A percentile compares a stretch with the other conserved stretches of the same genome.
These are phyloP conservation scores for Campopleginae sp. DNA, from an alignment of 2,888 invertebrate species.

Conservation along the genomic window DNA sequence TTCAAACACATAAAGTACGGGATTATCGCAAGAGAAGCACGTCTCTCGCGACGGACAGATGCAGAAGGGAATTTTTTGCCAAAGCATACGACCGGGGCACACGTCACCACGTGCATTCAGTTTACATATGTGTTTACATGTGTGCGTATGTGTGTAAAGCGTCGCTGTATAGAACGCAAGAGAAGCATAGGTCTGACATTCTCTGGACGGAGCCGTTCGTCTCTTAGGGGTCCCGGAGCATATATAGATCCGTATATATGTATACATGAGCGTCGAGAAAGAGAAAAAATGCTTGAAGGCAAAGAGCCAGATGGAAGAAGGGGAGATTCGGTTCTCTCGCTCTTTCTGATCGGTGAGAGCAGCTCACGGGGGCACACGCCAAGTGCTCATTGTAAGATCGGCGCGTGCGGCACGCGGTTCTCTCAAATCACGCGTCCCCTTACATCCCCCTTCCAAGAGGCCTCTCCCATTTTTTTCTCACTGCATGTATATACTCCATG, in stretches of 20 bases:
- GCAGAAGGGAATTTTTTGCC: conserved; percentile 61
- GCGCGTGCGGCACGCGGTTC: conserved; percentile 83
- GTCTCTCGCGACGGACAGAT: conserved; percentile 63
- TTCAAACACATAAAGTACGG: conserved; percentile 39
- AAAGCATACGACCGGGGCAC: conserved; percentile 60
- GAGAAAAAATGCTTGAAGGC: conserved; percentile 67
- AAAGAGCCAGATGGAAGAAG: conserved; percentile 68
- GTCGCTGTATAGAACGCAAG: conserved; percentile 27
- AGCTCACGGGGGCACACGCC: conserved; percentile 76
- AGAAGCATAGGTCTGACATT: conserved; percentile 47
- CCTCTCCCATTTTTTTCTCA: conserved; percentile 59
- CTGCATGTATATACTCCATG: conserved; percentile 14
- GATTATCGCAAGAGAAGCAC: conserved; percentile 52
- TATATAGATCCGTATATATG: not conserved
- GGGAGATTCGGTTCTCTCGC: conserved; percentile 48
- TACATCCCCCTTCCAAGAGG: conserved; percentile 71
- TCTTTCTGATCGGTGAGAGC: conserved; percentile 57
- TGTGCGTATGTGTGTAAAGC: conserved; percentile 16
- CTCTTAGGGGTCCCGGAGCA: conserved; percentile 60
- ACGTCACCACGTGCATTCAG: conserved; percentile 60
- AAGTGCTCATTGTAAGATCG: conserved; percentile 83
- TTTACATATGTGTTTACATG: conserved; percentile 11
- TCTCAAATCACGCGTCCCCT: conserved; percentile 72
- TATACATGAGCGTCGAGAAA: conserved; percentile 55
- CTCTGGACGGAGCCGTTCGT: conserved; percentile 54